Conservation (phyloP, 2,113 vertebrate species). For the Silurus asotus region DNA sequence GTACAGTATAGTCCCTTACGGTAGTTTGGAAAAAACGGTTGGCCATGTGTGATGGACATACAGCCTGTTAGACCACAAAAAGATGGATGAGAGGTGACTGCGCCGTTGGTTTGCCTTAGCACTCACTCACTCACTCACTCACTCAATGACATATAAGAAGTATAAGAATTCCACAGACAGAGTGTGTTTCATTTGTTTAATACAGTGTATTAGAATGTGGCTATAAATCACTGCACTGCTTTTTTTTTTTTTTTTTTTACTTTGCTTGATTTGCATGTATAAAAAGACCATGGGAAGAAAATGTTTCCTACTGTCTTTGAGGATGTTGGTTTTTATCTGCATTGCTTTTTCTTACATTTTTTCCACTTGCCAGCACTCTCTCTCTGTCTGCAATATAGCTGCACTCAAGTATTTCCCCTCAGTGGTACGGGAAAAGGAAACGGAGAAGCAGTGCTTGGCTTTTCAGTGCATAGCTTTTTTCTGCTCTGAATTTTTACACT, state of each 20-base stretch:
- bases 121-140: not conserved
- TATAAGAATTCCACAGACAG: slow-evolving; percentile 19
- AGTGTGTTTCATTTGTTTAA: slow-evolving; percentile 12
- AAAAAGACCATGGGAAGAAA: not conserved
- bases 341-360: not conserved
- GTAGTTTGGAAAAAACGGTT: not conserved
- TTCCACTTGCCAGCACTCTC: not conserved
- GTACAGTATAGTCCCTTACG: not conserved
- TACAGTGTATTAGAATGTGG: not conserved
- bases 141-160: too few species aligned
- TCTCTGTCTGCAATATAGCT: slow-evolving; percentile 20
- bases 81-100: slow-evolving; percentile 42
- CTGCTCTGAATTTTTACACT: slow-evolving; percentile 2
- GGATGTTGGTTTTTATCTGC: slow-evolving; percentile 15
- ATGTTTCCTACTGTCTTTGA: slow-evolving; percentile 1
- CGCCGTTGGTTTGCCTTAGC: slow-evolving; percentile 25
- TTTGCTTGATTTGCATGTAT: not conserved
- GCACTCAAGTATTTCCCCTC: slow-evolving; percentile 24
- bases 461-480: slow-evolving; percentile 16
- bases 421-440: slow-evolving; percentile 15
- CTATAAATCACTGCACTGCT: not conserved
- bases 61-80: slow-evolving; percentile 30
- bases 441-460: not conserved
- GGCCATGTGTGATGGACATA: not conserved
- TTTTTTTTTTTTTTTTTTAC: too few species aligned